Conservation (phyloP, 2,113 vertebrate genomes). For the Sphyrna mokarran region DNA sequence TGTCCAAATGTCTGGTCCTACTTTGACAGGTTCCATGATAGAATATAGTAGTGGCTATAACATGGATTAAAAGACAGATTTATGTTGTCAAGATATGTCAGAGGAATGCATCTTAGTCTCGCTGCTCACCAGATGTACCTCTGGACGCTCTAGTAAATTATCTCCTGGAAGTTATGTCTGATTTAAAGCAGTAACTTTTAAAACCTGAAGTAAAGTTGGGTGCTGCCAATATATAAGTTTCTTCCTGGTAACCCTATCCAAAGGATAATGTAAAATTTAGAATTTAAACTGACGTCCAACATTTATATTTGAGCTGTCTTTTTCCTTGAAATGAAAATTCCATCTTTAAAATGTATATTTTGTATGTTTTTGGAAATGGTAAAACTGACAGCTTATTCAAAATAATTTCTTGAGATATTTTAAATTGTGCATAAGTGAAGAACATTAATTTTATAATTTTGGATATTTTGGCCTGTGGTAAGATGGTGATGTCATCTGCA, state of each 20-base stretch:
- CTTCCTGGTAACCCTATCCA: neutral
- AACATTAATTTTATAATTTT: neutral
- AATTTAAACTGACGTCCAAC: neutral
- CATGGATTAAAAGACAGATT: neutral
- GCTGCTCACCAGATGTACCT: neutral
- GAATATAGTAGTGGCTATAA: neutral
- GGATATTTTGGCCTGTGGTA: neutral
- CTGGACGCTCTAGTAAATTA: neutral
- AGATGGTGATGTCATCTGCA: neutral
- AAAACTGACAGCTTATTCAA: neutral
- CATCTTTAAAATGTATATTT: neutral
- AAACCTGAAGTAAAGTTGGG: neutral
- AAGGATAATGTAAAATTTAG: neutral
- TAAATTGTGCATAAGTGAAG: neutral
- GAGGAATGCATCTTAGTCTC: neutral
- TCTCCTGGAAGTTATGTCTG: neutral
- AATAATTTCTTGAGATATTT: neutral
- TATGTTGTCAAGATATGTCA: neutral
- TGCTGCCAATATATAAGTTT: neutral
- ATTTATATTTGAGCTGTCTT: neutral
- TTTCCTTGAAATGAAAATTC: neutral
- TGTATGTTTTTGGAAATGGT: neutral
- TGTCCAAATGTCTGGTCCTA: neutral
- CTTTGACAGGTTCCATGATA: neutral
- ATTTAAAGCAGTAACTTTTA: neutral